Percentiles rank a stretch among this genome's conserved stretches.
These are phyloP conservation scores for Microtus richardsoni DNA, from an alignment of 2,113 vertebrate genomes.

Conservation along the genomic window DNA sequence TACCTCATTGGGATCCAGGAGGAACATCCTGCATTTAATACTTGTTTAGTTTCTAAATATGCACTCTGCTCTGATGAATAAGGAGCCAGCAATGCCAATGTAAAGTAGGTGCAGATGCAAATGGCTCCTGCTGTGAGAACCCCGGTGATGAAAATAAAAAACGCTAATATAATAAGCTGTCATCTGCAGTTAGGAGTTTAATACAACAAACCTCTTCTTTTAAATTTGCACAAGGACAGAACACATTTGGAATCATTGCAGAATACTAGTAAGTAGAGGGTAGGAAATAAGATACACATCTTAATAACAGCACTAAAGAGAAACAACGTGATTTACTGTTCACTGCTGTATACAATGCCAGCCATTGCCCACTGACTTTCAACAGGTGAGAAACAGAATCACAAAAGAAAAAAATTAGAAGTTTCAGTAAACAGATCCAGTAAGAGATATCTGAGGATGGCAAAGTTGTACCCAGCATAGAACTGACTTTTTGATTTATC, in stretches of 20 bases:
- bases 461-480: background rate
- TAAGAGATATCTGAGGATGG: background rate
- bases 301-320: slow-evolving; percentile 35
- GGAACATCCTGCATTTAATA: background rate
- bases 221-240: slow-evolving; percentile 36
- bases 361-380: background rate
- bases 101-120: slow-evolving; percentile 59
- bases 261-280: background rate
- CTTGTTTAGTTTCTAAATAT: slow-evolving; percentile 49
- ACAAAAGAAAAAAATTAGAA: background rate
- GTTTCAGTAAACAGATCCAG: background rate
- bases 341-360: background rate
- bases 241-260: background rate
- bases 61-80: background rate
- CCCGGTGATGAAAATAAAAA: slow-evolving; percentile 51
- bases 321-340: background rate
- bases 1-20: background rate
- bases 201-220: slow-evolving; percentile 51
- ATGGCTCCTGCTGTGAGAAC: slow-evolving; percentile 31
- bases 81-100: background rate
- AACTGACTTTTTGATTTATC: background rate
- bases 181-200: slow-evolving; percentile 29
- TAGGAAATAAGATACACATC: background rate
- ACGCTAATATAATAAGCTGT: slow-evolving; percentile 51
- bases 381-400: background rate